Evolutionary conservation across 2,888 invertebrate genomes (phyloP), one percentile per base, ranked within the genome.

Genomic region (Chamaedrilus cognettii): DNA sequence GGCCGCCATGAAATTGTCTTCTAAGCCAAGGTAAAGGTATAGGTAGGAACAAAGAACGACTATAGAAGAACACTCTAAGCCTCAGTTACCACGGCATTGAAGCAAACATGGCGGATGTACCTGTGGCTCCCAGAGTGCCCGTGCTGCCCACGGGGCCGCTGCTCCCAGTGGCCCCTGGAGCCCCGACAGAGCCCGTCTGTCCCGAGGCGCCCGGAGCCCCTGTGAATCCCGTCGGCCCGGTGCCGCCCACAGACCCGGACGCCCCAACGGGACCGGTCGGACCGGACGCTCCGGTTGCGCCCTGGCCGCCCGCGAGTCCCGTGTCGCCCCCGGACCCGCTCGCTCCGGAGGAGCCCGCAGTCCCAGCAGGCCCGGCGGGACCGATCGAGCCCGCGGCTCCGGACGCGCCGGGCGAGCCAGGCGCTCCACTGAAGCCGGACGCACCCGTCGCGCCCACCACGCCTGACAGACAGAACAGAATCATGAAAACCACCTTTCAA

Each of bases 221-320:
- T 15, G 28, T 7, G 33, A 1, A 0, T 3, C 66, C 68, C 26
- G 31, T 28, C 35, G 33, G 59, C 23, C 68, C 68, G 33, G 30
- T 23, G 30, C n/a, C n/a, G 32, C 62, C 62, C 1, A 30, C 1
- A 32, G 51, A n/a, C 2, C 51, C 50, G 11, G n/a, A 23, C 26
- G 62, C 3, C n/a, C 62, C 62, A 31, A 35, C n/a, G 19, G n/a
- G 31, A 51, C 67, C 67, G 31, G 50, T 32, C 19, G 30, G 33
- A n/a, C 67, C 67, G 30, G n/a, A 30, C 30, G 26, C 49, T 11
- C 67, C 67, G 33, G n/a, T 50, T 5, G 35, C 30, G 30, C 74
- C 74, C 15, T n/a, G 49, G 15, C n/a, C 33, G 57, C 72, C 72
- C n/a, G 1, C 42, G 58, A 64, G 55, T 49, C 71, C 71, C 1